phyloP scores from a whole-genome alignment of 2,888 invertebrate genomes.

The Mechanitis mazaeus region DNA sequence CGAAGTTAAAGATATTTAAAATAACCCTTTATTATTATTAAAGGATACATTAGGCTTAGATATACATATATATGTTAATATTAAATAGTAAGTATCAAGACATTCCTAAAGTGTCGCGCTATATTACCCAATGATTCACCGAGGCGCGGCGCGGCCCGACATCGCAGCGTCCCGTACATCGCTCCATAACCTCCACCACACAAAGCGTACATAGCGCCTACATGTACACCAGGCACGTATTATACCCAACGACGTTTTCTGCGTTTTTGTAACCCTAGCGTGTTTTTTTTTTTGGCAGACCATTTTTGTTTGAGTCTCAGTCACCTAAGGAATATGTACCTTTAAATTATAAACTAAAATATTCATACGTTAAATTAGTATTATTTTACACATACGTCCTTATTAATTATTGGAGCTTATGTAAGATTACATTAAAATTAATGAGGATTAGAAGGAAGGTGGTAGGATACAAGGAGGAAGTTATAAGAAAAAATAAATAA shows the following conservation, averaged over 20 bases:
- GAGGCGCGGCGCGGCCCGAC: conserved; percentile 56
- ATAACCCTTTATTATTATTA: no score
- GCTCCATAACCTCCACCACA: conserved; percentile 31
- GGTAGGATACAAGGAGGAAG: no score
- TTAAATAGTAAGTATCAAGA: conserved; percentile 43
- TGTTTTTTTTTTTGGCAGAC: not conserved
- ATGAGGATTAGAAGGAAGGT: no score
- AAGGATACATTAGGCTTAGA: not conserved
- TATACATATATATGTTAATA: conserved; percentile 9
- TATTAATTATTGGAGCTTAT: no score
- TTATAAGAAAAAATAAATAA: no score
- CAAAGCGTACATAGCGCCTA: conserved; percentile 6
- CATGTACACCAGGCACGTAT: conserved; percentile 4
- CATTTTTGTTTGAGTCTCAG: conserved; percentile 1
- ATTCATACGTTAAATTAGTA: no score
- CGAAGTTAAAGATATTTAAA: no score
- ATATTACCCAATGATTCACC: conserved; percentile 68
- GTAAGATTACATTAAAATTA: no score
- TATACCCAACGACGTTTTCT: conserved; percentile 4
- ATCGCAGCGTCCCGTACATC: conserved; percentile 46
- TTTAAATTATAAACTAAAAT: no score
- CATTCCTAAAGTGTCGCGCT: conserved; percentile 28
- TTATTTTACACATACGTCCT: no score
- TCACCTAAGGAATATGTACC: not conserved
- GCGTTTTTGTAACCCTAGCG: not conserved